phyloP scores from a whole-genome alignment of 2,888 invertebrate species.

The Actias luna region DNA sequence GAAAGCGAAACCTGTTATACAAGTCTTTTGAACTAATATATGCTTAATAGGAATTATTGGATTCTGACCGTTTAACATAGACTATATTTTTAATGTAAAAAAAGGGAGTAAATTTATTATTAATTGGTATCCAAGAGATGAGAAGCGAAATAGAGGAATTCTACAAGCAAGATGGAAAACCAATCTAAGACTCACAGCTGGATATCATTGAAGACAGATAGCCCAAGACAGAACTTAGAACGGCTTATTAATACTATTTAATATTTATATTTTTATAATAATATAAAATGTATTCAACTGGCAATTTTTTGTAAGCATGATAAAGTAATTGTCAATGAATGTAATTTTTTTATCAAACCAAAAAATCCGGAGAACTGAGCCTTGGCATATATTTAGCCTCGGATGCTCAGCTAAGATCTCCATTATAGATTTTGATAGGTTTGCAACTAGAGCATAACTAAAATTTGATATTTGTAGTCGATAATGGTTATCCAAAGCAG shows the following conservation, averaged over 20 bases:
- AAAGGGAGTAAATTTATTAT: too few relatives aligned
- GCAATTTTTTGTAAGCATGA: too few relatives aligned
- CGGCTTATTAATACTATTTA: too few relatives aligned
- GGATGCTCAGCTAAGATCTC: neutral
- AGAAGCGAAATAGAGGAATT: too few relatives aligned
- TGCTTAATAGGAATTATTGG: neutral
- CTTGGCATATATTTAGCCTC: neutral
- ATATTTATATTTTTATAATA: too few relatives aligned
- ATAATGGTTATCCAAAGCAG: neutral
- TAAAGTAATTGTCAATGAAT: neutral
- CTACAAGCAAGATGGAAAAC: too few relatives aligned
- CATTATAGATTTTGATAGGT: neutral
- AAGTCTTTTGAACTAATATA: conserved; percentile 3
- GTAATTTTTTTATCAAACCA: neutral
- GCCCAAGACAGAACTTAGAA: too few relatives aligned
- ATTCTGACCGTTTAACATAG: neutral
- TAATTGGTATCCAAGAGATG: too few relatives aligned
- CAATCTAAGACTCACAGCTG: too few relatives aligned
- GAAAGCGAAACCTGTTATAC: neutral
- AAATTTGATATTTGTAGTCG: neutral
- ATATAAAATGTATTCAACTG: too few relatives aligned
- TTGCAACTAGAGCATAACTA: neutral
- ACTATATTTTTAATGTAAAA: neutral
- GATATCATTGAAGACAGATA: too few relatives aligned
- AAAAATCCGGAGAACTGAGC: neutral